These are phyloP conservation scores for Electrophaes corylata DNA, from an alignment of 2,888 invertebrate species.

Conservation along the genomic window DNA sequence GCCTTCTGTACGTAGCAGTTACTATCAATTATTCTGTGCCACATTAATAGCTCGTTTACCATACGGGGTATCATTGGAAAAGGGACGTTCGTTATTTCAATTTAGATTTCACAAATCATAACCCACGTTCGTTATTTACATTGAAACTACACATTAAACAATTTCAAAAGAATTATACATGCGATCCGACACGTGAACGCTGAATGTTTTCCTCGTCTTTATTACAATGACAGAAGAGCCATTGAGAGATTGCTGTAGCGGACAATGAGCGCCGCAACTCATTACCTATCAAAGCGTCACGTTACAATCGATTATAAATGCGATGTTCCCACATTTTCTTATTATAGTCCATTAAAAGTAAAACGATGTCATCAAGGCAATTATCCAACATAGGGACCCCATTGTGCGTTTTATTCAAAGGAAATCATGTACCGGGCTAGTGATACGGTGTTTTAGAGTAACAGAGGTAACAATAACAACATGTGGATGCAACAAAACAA, in stretches of 20 bases:
- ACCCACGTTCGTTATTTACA: constrained; percentile 21
- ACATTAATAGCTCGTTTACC: neutral
- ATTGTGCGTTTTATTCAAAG: constrained; percentile 29
- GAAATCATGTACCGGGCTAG: constrained; percentile 9
- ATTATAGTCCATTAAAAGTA: constrained; percentile 44
- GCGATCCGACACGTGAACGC: constrained; percentile 45
- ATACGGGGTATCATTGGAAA: neutral
- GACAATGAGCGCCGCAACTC: constrained; percentile 50
- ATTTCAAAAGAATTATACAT: constrained; percentile 39
- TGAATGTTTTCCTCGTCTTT: constrained; percentile 28
- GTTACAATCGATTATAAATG: constrained; percentile 45
- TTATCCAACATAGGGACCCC: constrained; percentile 21
- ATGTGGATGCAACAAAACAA: neutral
- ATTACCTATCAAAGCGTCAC: constrained; percentile 39
- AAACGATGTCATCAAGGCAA: constrained; percentile 45
- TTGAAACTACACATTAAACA: constrained; percentile 24
- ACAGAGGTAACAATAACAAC: neutral
- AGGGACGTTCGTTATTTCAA: neutral
- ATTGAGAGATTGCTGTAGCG: constrained; percentile 29
- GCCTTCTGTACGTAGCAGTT: no score
- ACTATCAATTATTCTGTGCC: no score
- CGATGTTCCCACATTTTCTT: constrained; percentile 51
- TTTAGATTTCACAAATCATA: constrained; percentile 8
- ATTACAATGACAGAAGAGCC: constrained; percentile 36
- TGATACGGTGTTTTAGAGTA: constrained; percentile 1